Evolutionary conservation across 2,797 vertebrate genomes (phyloP), one percentile per base, ranked within the genome.

Genomic region (Thamnophis elegans): DNA sequence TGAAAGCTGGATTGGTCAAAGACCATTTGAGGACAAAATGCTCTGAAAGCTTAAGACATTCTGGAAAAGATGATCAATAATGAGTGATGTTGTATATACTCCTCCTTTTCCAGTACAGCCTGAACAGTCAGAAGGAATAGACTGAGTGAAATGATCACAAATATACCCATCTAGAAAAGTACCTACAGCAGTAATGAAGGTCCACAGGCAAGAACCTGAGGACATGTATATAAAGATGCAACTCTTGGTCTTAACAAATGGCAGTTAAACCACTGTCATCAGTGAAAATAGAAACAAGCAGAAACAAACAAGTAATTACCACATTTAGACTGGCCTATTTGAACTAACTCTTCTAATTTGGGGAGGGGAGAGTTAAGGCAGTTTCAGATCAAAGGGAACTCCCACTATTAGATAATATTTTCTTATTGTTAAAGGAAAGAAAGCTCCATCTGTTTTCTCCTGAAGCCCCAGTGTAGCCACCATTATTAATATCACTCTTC

Each of bases 1-100:
- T 87, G 86, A 22, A 94, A 93, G 92, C 89, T 16, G 36, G 26
- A 93, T 91, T 16, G 59, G 32, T 85, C n/a, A 55, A 91, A 53
- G 85, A 87, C 0, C 2, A 92, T 58, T 32, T 22, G 91, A 93
- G 92, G 58, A 2, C 91, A 93, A 92, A 89, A 59, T 10, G 51
- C 22, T 56, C 7, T 36, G n/a, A 18, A 88, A 51, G 51, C 26
- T 60, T 51, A 82, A 6, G 4, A n/a, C 65, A 28, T 82, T 91
- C 32, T 56, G 58, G 10, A 56, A 36, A 90, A 51, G 26, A 53
- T 62, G 73, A 32, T n/a, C 42, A 20, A n/a, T 32, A 22, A 51
- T 53, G 18, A 56, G 26, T 10, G 13, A 32, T 8, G 22, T 28
- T 36, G 36, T 16, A 28, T 5, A 26, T 42, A 56, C 22, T 1